Evolutionary conservation across 2,888 invertebrate genomes (phyloP).

Genomic region (Orchesella flavescens): DNA sequence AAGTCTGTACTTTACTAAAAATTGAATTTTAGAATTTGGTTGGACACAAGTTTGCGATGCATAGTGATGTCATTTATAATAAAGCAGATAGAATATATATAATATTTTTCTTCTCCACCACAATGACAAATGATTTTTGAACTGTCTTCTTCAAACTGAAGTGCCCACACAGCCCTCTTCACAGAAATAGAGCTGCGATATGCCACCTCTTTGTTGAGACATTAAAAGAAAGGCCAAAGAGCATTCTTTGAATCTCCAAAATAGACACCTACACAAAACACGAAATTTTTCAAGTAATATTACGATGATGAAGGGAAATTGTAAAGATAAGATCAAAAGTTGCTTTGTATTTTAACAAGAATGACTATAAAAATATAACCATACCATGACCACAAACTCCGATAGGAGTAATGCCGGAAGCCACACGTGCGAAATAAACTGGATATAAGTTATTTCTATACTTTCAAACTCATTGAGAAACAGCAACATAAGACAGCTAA

Average conservation of each 20-base stretch:
- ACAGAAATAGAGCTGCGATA: conserved; percentile 46
- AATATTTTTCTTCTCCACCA: no score
- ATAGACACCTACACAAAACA: conserved; percentile 18
- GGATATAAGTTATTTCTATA: conserved; percentile 27
- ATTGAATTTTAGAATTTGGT: no score
- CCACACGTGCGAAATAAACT: conserved; percentile 44
- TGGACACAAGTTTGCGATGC: no score
- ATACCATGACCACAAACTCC: conserved; percentile 33
- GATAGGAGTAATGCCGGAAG: conserved; percentile 28
- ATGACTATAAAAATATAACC: not conserved
- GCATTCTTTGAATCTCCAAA: conserved; percentile 41
- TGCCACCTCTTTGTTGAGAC: conserved; percentile 54
- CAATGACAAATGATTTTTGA: no score
- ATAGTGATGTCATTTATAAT: no score
- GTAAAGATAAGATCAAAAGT: no score
- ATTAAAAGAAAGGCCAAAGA: conserved; percentile 51
- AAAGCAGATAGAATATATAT: no score
- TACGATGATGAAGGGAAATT: no score
- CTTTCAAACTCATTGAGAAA: conserved; percentile 47
- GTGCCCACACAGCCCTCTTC: no score
- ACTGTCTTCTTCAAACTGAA: no score
- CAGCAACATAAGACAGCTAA: conserved; percentile 20
- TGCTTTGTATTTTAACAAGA: not conserved
- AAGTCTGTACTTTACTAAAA: no score
- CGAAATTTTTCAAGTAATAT: not conserved